phyloP scores from a whole-genome alignment of 2,797 vertebrate species.

The Psittacula derbiana region DNA sequence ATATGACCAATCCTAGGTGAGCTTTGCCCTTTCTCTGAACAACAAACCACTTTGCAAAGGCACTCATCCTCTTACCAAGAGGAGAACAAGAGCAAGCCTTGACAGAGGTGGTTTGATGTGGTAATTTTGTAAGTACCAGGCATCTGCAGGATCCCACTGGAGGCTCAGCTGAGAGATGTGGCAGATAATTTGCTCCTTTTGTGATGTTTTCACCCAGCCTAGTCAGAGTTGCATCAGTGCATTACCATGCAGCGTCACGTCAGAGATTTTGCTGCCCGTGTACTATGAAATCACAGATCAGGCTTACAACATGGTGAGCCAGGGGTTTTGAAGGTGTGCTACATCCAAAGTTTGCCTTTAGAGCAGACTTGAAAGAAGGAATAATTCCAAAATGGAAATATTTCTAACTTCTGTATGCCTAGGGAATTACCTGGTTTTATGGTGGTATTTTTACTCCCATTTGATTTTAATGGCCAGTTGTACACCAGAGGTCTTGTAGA shows the following conservation, averaged over 20 bases:
- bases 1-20: background rate
- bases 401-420: background rate
- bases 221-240: background rate
- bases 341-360: background rate
- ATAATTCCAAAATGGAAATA: background rate
- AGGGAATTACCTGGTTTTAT: background rate
- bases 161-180: background rate
- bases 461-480: background rate
- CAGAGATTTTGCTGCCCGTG: background rate
- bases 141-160: background rate
- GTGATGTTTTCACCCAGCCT: background rate
- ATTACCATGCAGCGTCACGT: rapidly evolving
- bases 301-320: background rate
- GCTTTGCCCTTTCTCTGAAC: background rate
- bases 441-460: background rate
- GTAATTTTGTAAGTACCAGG: background rate
- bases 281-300: background rate
- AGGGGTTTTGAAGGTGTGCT: background rate
- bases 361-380: background rate
- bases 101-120: background rate
- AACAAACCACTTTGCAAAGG: background rate
- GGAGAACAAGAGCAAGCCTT: background rate
- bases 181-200: background rate
- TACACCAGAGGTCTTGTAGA: background rate
- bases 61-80: background rate